These are phyloP conservation scores for Silurus asotus DNA, from an alignment of 2,113 vertebrate species.

Conservation along the genomic window DNA sequence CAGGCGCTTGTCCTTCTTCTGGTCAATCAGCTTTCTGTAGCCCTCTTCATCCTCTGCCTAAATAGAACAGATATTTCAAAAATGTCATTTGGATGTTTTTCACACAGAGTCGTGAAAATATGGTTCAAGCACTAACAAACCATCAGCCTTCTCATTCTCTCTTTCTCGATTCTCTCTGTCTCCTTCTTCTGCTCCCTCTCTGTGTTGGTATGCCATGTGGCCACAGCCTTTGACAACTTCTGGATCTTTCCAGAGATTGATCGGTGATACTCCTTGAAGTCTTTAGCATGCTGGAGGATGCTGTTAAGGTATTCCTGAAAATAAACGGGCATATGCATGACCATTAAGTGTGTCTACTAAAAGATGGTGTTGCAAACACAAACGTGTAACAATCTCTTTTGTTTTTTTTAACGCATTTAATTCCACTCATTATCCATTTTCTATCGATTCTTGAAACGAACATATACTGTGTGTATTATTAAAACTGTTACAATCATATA, in stretches of 20 bases:
- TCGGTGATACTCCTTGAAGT: conserved; percentile 97
- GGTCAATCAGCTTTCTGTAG: conserved; percentile 95
- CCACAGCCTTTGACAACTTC: conserved; percentile 92
- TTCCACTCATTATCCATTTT: background rate
- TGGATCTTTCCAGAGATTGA: conserved; percentile 94
- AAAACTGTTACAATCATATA: background rate
- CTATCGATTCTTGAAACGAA: background rate
- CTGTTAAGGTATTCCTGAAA: conserved; percentile 96
- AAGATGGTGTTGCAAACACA: background rate
- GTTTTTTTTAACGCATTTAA: background rate
- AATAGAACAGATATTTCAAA: background rate
- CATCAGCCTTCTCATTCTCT: conserved; percentile 97
- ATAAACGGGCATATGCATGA: background rate
- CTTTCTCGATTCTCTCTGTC: conserved; percentile 95
- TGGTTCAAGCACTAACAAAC: conserved; percentile 68
- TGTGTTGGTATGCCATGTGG: conserved; percentile 96
- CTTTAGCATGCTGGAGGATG: conserved; percentile 97
- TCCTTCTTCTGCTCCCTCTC: conserved; percentile 98
- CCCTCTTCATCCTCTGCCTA: conserved; percentile 98
- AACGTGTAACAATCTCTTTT: background rate
- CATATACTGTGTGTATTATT: background rate
- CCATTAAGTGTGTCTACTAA: background rate
- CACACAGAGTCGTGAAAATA: background rate
- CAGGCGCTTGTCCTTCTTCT: conserved; percentile 96
- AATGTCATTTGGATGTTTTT: background rate